A percentile compares a stretch with the other conserved stretches of the same genome.
These are phyloP conservation scores for Pteropus rufus DNA, from an alignment of 2,797 vertebrate genomes.

Conservation along the genomic window DNA sequence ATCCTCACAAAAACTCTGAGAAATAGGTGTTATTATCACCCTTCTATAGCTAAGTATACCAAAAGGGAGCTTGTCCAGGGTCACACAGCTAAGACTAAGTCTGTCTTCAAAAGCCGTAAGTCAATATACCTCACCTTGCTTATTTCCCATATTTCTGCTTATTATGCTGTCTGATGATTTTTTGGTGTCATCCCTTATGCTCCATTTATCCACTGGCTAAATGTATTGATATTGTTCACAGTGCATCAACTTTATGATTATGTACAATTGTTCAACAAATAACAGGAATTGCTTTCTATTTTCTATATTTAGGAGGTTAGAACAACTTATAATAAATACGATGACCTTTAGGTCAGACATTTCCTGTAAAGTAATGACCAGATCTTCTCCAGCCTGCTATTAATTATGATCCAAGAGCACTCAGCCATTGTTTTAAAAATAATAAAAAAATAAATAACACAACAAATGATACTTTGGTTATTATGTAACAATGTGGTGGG, in stretches of 20 bases:
- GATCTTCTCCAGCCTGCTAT: slow-evolving; percentile 68
- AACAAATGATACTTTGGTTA: slow-evolving; percentile 70
- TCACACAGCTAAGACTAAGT: not conserved
- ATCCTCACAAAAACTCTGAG: not conserved
- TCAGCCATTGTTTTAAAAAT: slow-evolving; percentile 79
- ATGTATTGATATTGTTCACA: slow-evolving; percentile 50
- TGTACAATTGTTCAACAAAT: slow-evolving; percentile 65
- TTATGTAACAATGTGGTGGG: slow-evolving; percentile 70
- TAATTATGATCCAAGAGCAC: slow-evolving; percentile 74
- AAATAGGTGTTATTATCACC: not conserved
- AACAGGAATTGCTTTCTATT: slow-evolving; percentile 74
- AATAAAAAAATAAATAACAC: slow-evolving; percentile 75
- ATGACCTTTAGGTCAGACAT: slow-evolving; percentile 72
- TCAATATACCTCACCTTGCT: not conserved
- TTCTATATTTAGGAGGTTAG: slow-evolving; percentile 75
- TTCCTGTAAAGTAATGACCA: slow-evolving; percentile 80
- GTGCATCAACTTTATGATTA: slow-evolving; percentile 63
- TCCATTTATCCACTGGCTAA: slow-evolving; percentile 38
- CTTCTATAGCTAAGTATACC: not conserved
- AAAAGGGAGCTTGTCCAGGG: not conserved
- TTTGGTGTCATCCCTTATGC: not conserved
- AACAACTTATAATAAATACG: slow-evolving; percentile 62
- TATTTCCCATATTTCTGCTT: not conserved
- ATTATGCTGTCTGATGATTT: not conserved
- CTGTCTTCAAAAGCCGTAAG: not conserved